These are phyloP conservation scores for Anthoscopus minutus DNA, from an alignment of 2,113 vertebrate genomes.

Conservation along the genomic window DNA sequence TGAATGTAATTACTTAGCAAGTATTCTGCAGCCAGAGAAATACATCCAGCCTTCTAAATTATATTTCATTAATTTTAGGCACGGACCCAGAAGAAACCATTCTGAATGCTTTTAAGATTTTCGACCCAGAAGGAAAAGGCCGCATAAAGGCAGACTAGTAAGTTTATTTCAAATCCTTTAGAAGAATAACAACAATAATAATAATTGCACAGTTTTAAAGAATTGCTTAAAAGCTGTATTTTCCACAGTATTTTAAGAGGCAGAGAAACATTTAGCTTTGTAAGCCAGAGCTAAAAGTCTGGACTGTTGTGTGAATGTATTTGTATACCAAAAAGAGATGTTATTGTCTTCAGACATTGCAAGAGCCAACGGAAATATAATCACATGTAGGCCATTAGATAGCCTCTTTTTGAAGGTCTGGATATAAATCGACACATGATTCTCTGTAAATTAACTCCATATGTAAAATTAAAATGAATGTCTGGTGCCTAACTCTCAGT, in stretches of 20 bases:
- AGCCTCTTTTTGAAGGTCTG: slow-evolving; percentile 56
- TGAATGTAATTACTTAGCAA: slow-evolving; percentile 20
- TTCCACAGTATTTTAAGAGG: background rate
- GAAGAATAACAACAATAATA: background rate
- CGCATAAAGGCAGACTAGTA: slow-evolving; percentile 86
- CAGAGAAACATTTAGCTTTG: background rate
- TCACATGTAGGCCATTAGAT: slow-evolving; percentile 63
- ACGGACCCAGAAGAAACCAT: slow-evolving; percentile 90
- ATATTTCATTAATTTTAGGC: slow-evolving; percentile 67
- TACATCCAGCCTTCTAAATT: background rate
- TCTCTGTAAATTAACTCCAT: slow-evolving; percentile 49
- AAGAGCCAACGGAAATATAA: slow-evolving; percentile 47
- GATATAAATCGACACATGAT: slow-evolving; percentile 49
- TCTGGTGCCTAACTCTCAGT: slow-evolving; percentile 2
- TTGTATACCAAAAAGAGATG: slow-evolving; percentile 27
- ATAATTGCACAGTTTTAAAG: background rate
- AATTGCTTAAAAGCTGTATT: background rate
- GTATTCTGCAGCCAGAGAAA: background rate
- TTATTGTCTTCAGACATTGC: slow-evolving; percentile 50
- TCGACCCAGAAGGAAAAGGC: slow-evolving; percentile 84
- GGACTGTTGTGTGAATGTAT: background rate
- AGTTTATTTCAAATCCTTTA: slow-evolving; percentile 50
- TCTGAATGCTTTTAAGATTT: slow-evolving; percentile 88
- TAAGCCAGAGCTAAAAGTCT: background rate
- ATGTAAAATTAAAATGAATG: slow-evolving; percentile 42